These are phyloP conservation scores for Pachypanchax playfairii DNA, from an alignment of 2,113 vertebrate species.

Conservation along the genomic window DNA sequence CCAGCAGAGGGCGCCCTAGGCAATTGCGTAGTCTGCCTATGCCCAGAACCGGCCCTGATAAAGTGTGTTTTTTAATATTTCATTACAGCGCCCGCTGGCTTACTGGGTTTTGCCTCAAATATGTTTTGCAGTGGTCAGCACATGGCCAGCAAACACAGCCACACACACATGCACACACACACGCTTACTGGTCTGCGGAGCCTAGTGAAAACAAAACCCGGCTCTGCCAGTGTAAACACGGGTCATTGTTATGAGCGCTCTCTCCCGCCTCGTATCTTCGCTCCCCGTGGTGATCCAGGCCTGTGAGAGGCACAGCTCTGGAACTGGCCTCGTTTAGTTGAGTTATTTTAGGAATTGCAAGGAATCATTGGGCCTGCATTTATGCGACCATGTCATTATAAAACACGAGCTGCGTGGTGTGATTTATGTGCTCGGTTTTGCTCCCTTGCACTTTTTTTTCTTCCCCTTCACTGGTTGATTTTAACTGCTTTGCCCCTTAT, in stretches of 20 bases:
- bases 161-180: slow-evolving; percentile 12
- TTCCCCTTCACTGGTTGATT: slow-evolving; percentile 29
- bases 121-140: slow-evolving; percentile 67
- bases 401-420: slow-evolving; percentile 42
- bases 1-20: no score
- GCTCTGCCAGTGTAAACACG: slow-evolving; percentile 71
- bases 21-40: no score
- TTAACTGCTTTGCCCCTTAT: slow-evolving; percentile 45
- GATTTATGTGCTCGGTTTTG: slow-evolving; percentile 66
- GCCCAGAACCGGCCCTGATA: no score
- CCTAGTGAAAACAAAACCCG: slow-evolving; percentile 68
- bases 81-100: slow-evolving; percentile 54
- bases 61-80: slow-evolving; percentile 65
- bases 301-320: slow-evolving; percentile 26
- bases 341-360: slow-evolving; percentile 56
- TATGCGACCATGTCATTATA: slow-evolving; percentile 66
- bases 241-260: slow-evolving; percentile 64
- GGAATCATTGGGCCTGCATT: slow-evolving; percentile 53
- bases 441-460: slow-evolving; percentile 44
- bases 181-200: slow-evolving; percentile 40
- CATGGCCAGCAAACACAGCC: slow-evolving; percentile 35
- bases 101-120: slow-evolving; percentile 58
- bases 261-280: slow-evolving; percentile 57
- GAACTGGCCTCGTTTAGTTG: slow-evolving; percentile 14
- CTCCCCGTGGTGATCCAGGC: slow-evolving; percentile 43